Evolutionary conservation across 2,113 vertebrate genomes (phyloP).

Genomic region (Asarcornis scutulata): DNA sequence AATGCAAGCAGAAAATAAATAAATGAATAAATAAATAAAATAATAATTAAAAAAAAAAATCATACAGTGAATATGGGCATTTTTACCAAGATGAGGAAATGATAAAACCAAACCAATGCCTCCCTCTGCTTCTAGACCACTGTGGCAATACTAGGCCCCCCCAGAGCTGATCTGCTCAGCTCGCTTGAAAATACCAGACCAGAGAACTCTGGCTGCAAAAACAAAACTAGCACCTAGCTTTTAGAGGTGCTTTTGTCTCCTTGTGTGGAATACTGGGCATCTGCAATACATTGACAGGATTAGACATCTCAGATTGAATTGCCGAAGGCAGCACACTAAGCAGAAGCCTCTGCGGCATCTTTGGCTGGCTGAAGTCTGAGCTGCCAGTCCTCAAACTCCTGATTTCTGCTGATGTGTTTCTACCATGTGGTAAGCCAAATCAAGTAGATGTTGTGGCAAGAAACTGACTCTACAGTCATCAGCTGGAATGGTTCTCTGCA

Average conservation of each 20-base stretch:
- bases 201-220: neutral
- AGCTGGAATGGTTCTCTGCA: neutral
- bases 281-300: neutral
- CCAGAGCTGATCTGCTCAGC: neutral
- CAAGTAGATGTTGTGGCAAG: neutral
- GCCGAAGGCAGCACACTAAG: neutral
- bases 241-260: neutral
- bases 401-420: neutral
- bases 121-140: neutral
- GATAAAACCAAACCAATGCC: neutral
- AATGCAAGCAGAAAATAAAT: neutral
- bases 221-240: neutral
- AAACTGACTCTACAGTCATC: neutral
- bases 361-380: neutral
- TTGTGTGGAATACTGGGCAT: neutral
- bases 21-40: too few relatives aligned
- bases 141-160: neutral
- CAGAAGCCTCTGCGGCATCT: neutral
- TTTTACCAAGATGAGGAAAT: neutral
- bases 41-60: too few relatives aligned
- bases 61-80: fast-evolving
- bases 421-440: neutral
- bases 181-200: neutral
- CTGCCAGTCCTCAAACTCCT: neutral
- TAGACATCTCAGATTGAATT: neutral